Conservation (phyloP, 2,113 vertebrate genomes). For the Porphyrio hochstetteri region DNA sequence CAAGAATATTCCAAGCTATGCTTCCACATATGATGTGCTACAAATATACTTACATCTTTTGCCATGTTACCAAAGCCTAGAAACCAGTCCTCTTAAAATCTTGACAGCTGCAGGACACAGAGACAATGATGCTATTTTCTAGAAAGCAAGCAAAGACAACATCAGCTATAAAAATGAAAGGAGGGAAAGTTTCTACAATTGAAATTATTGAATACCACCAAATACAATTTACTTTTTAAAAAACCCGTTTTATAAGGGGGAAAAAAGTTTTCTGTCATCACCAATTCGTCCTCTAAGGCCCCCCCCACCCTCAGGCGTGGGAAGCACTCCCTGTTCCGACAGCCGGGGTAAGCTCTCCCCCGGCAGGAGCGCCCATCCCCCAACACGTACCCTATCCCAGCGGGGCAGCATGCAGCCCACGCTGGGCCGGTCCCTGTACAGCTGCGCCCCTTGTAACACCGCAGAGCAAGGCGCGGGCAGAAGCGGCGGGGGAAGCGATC, state of each 20-base stretch:
- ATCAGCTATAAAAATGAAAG: not conserved
- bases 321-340: not conserved
- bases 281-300: not conserved
- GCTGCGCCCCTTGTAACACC: slow-evolving; percentile 16
- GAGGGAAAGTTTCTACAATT: not conserved
- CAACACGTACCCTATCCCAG: not conserved
- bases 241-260: not conserved
- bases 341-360: not conserved
- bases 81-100: slow-evolving; percentile 68
- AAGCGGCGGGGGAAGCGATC: not conserved
- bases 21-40: not conserved
- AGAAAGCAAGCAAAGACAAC: slow-evolving; percentile 29
- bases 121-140: slow-evolving; percentile 58
- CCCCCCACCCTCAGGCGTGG: not conserved
- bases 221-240: not conserved
- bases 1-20: not conserved
- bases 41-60: slow-evolving; percentile 94
- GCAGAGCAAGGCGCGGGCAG: not conserved
- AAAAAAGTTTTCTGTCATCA: slow-evolving; percentile 19
- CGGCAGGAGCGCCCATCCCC: not conserved
- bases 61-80: slow-evolving; percentile 93
- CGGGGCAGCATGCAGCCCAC: not conserved
- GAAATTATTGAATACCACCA: not conserved
- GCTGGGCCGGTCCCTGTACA: slow-evolving; percentile 16
- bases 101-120: slow-evolving; percentile 60